Base-by-base conservation (phyloP, 2,888 invertebrate genomes). In the Amiota communis region DNA sequence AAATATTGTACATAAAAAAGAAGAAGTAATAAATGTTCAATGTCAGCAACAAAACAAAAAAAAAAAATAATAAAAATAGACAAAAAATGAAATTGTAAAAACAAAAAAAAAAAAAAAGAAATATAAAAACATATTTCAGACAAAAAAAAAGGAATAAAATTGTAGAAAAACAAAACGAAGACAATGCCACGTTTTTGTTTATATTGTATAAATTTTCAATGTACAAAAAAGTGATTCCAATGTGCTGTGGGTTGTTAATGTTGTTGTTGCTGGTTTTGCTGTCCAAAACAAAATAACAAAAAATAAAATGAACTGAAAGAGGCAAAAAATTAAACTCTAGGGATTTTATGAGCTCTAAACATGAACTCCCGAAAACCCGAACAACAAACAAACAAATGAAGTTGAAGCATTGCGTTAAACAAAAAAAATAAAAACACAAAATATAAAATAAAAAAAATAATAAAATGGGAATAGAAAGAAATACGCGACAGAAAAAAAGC, bases 401-500 rank as follows among this genome's bases (percentile, higher is more conserved):
- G 20, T 20, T 59, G 20, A 59, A 13, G 59, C 15, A 36, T 36
- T 59, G 59, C 6, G 59, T 59, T 59, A 11, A 36, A 6, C 20
- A 17, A 12, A 59, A 59, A 59, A 59, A 4, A 59, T 3, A 59
- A 17, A 59, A 59, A 59, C 12, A 59, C 8, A 59, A 17, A 59
- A 10, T 12, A 59, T 11, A 63, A 63, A 63, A 63, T 13, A 36
- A 13, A 36, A 63, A 36, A 63, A 63, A 36, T 36, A 36, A 36
- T 36, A 23, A 13, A 46, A 63, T 8, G 36, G 0, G 11, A 11
- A 17, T 9, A 59, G 11, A 59, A 12, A 63, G 9, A 12, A 9
- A 36, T 13, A 11, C 46, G 63, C 63, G 36, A 36, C 63, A 46
- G 11, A 63, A 76, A 70, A n/a, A 56, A 23, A 61, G 46, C 73